Evolutionary conservation across 1,140 invertebrate species (phyloP), one percentile per base, ranked within the genome.

Genomic region (Pteromalus puparum): DNA sequence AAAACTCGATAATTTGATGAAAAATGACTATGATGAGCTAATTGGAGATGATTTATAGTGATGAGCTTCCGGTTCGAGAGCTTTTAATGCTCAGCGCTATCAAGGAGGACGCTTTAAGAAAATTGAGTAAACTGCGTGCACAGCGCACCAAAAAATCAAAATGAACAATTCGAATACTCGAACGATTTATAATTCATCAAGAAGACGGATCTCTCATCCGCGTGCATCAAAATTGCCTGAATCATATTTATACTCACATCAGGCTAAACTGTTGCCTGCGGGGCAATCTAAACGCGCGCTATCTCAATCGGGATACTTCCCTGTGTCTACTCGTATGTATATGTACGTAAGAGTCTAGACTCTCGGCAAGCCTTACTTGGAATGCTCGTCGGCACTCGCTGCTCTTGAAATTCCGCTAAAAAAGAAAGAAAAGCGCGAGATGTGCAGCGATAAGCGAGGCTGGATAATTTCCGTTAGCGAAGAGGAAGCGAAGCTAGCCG

Each of bases 351-450:
- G 38, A 38, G 38, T 38, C 38, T 38, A 9, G 38, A 38, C 38
- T 67, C 28, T 34, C 70, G 12, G 9, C 38, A 5, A 38, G 38
- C 30, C 70, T 72, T 34, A 18, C 38, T 13, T 15, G 46, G 46
- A 48, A 48, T 48, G 46, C 46, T 48, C 46, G 46, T 48, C 46
- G 46, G 46, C 46, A 48, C 46, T 48, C 15, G n/a, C n/a, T 18
- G 13, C 46, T 15, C 46, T 48, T 18, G 15, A 48, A 48, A 48
- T 48, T 48, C 30, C 74, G 74, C 34, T n/a, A 9, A 24, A 73
- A 38, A 73, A n/a, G n/a, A 73, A 73, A 73, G 18, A 73, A 34
- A 73, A 67, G 65, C 65, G 9, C 65, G 46, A 48, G 15, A 48
- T 48, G 15, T 15, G 4, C 18, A 48, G 46, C 46, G 46, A 48